Evolutionary conservation across 2,113 vertebrate species (phyloP).

Genomic region (Hippoglossus stenolepis): DNA sequence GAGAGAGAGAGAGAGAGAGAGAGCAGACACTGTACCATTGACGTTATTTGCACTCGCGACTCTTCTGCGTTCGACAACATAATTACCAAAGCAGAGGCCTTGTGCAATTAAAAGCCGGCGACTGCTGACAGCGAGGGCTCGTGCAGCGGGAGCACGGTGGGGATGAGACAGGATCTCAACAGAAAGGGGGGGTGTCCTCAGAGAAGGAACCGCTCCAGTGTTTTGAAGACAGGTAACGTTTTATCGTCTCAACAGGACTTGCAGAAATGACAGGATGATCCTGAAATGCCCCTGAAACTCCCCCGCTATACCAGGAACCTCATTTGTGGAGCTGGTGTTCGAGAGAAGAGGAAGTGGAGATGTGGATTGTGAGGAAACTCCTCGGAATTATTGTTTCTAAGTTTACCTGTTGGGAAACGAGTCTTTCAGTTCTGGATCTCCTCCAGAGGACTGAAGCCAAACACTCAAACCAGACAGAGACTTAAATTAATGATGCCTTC

Average conservation of each 20-base stretch:
- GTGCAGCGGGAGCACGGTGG: slow-evolving; percentile 3
- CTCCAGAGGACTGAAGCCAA: too few species aligned
- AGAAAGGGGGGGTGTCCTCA: background rate
- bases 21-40: slow-evolving; percentile 26
- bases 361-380: too few species aligned
- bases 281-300: background rate
- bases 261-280: background rate
- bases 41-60: slow-evolving; percentile 60
- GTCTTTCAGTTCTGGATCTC: too few species aligned
- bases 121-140: slow-evolving; percentile 58
- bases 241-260: background rate
- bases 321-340: background rate
- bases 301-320: background rate
- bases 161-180: slow-evolving; percentile 43
- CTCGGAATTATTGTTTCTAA: too few species aligned
- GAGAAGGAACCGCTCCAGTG: background rate
- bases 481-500: too few species aligned
- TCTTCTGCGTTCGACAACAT: slow-evolving; percentile 72
- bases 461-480: too few species aligned
- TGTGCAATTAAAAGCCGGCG: slow-evolving; percentile 73
- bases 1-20: slow-evolving; percentile 3
- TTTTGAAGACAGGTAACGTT: slow-evolving; percentile 4
- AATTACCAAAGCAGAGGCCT: slow-evolving; percentile 67
- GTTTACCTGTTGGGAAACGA: too few species aligned
- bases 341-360: too few species aligned